Conservation (phyloP, 2,113 vertebrate genomes). For the Cynocephalus volans region DNA sequence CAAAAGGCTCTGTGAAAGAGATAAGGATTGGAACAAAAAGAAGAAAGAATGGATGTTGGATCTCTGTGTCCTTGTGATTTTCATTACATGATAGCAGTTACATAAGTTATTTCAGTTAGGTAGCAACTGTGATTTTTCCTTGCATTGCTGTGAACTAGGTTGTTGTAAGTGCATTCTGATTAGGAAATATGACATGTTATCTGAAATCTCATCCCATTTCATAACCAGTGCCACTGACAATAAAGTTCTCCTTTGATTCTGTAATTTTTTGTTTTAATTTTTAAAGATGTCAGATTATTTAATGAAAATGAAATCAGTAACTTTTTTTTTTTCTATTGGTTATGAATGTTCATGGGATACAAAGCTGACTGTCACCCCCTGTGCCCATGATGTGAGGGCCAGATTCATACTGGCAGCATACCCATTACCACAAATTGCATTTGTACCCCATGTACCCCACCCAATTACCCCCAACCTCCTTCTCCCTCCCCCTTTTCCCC, state of each 20-base stretch:
- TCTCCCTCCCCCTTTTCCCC: too few species aligned
- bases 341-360: too few species aligned
- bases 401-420: too few species aligned
- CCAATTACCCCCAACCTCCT: too few species aligned
- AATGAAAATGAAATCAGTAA: too few species aligned
- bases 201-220: conserved; percentile 65
- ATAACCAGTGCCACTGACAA: conserved; percentile 6
- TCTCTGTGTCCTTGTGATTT: neutral
- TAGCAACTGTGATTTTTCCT: conserved; percentile 46
- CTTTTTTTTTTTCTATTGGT: too few species aligned
- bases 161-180: conserved; percentile 6
- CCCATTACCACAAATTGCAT: too few species aligned
- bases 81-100: conserved; percentile 32
- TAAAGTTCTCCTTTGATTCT: conserved; percentile 61
- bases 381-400: too few species aligned
- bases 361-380: too few species aligned
- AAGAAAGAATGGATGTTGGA: neutral
- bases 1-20: neutral
- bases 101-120: conserved; percentile 32
- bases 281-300: too few species aligned
- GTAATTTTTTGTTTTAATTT: conserved; percentile 53
- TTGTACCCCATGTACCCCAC: too few species aligned
- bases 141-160: neutral
- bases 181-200: conserved; percentile 52
- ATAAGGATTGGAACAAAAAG: neutral